A percentile compares a stretch with the other conserved stretches of the same genome.
Conservation (phyloP, 2,113 vertebrate species). For the Chascanopsetta lugubris region DNA sequence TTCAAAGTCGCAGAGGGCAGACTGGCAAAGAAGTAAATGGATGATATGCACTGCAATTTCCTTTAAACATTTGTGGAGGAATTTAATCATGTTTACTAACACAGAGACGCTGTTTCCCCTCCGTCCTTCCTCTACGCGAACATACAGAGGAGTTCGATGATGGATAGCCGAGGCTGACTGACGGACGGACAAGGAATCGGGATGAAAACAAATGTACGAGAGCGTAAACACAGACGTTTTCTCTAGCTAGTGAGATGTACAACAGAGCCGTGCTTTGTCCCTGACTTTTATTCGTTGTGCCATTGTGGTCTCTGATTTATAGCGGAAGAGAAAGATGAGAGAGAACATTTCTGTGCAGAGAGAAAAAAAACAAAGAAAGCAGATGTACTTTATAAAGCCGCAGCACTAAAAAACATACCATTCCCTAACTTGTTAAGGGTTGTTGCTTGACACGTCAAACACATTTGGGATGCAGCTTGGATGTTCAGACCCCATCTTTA, state of each 20-base stretch:
- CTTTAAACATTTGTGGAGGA: constrained; percentile 39
- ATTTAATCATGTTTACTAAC: constrained; percentile 58
- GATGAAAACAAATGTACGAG: constrained; percentile 61
- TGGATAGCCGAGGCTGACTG: constrained; percentile 40
- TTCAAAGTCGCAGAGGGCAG: constrained; percentile 48
- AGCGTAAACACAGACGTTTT: constrained; percentile 66
- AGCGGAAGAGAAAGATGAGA: constrained; percentile 71
- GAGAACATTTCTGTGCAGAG: constrained; percentile 63
- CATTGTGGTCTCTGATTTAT: constrained; percentile 76
- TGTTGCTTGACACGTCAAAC: constrained; percentile 52
- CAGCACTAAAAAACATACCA: constrained; percentile 66
- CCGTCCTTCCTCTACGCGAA: constrained; percentile 10
- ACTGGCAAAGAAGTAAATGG: constrained; percentile 37
- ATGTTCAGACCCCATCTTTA: constrained; percentile 53
- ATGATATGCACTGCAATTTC: constrained; percentile 50
- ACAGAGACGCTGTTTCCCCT: constrained; percentile 24
- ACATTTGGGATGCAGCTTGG: constrained; percentile 41
- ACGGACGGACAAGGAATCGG: constrained; percentile 43
- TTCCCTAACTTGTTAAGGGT: constrained; percentile 55
- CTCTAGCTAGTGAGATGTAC: constrained; percentile 51
- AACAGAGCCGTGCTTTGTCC: constrained; percentile 60
- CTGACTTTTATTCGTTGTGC: constrained; percentile 66
- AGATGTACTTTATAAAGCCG: constrained; percentile 78
- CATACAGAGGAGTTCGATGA: constrained; percentile 57
- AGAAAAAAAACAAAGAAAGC: constrained; percentile 75